These are phyloP conservation scores for Fundulus diaphanus DNA, from an alignment of 2,797 vertebrate species.

Conservation along the genomic window DNA sequence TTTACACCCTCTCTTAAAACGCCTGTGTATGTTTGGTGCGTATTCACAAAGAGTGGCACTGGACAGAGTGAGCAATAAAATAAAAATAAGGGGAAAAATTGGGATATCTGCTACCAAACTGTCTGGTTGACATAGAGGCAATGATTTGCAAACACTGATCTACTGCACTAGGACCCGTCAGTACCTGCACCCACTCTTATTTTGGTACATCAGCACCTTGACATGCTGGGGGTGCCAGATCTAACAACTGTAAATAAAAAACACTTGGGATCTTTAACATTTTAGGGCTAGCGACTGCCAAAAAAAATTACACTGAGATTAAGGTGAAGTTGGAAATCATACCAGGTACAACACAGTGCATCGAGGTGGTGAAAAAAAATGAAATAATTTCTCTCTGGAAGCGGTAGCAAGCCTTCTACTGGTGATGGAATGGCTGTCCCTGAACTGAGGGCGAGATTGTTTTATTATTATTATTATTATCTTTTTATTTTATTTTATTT, in stretches of 20 bases:
- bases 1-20: slow-evolving; percentile 49
- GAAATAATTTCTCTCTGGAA: slow-evolving; percentile 56
- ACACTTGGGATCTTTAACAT: slow-evolving; percentile 27
- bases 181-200: slow-evolving; percentile 49
- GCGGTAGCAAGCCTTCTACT: slow-evolving; percentile 49
- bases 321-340: slow-evolving; percentile 40
- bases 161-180: slow-evolving; percentile 59
- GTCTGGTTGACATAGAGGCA: slow-evolving; percentile 32
- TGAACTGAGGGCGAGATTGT: slow-evolving; percentile 56
- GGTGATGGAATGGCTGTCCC: slow-evolving; percentile 68
- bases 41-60: slow-evolving; percentile 71
- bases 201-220: slow-evolving; percentile 4
- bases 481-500: background rate
- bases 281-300: slow-evolving; percentile 13
- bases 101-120: slow-evolving; percentile 31
- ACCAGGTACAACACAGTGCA: slow-evolving; percentile 41
- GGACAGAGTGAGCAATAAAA: slow-evolving; percentile 41
- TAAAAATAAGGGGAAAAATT: slow-evolving; percentile 7
- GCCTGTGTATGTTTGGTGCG: slow-evolving; percentile 10
- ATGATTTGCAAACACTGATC: slow-evolving; percentile 60
- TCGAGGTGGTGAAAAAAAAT: slow-evolving; percentile 38
- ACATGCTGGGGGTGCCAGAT: slow-evolving; percentile 12
- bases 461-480: background rate
- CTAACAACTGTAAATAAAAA: slow-evolving; percentile 20
- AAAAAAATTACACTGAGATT: slow-evolving; percentile 4